phyloP scores from a whole-genome alignment of 1,140 invertebrate genomes.

The Eciton burchellii region DNA sequence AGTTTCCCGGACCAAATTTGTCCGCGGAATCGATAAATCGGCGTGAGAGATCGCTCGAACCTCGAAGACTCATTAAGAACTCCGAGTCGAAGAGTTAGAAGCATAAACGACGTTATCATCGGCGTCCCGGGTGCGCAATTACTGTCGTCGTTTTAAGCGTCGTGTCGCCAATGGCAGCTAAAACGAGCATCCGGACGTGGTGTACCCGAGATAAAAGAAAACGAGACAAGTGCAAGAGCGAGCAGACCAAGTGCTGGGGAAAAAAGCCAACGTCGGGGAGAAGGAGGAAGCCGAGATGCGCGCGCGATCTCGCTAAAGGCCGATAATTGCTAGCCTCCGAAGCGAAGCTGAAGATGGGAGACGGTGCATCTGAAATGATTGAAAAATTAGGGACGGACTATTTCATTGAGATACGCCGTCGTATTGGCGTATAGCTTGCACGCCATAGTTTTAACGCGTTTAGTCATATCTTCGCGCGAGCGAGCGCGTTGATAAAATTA shows the following conservation, averaged over 20 bases:
- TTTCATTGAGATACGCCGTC: no score
- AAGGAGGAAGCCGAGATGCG: slow-evolving; percentile 4
- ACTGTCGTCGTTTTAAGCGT: slow-evolving; percentile 22
- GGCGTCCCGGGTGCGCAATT: slow-evolving; percentile 6
- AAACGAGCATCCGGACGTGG: slow-evolving; percentile 31
- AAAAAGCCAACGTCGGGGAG: not conserved
- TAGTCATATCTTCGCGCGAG: no score
- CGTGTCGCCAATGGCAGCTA: slow-evolving; percentile 1
- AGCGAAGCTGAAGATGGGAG: not conserved
- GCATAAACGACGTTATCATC: slow-evolving; percentile 11
- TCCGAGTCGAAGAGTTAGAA: slow-evolving; percentile 1
- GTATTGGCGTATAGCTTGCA: no score
- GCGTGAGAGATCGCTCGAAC: not conserved
- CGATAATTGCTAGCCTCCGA: slow-evolving; percentile 9
- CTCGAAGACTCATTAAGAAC: slow-evolving; percentile 15
- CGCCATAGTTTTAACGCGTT: no score
- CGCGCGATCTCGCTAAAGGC: slow-evolving; percentile 14
- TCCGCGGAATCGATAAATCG: no score
- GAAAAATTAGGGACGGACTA: no score
- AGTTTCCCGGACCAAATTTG: no score
- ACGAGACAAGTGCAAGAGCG: slow-evolving; percentile 26
- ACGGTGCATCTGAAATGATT: not conserved
- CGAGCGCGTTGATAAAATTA: not conserved
- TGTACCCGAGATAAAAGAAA: slow-evolving; percentile 1
- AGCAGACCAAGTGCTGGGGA: slow-evolving; percentile 16